These are phyloP conservation scores for Acrocephalus kingi DNA, from an alignment of 2,113 vertebrate genomes.

Conservation along the genomic window DNA sequence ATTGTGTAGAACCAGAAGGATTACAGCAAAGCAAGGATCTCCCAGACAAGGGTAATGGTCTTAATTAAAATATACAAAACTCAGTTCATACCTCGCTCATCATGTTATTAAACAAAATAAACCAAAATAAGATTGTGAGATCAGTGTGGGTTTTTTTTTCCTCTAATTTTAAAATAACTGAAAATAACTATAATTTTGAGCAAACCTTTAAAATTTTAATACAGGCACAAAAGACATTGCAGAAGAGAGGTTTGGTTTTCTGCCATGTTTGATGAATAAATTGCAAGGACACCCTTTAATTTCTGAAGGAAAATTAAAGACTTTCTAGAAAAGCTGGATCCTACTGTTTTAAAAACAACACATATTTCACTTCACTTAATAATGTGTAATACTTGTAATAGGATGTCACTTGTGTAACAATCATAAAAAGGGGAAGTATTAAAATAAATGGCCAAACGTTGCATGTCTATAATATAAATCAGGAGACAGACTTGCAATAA, in stretches of 20 bases:
- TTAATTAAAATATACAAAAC: conserved; percentile 29
- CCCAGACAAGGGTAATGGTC: background rate
- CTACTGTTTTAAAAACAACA: background rate
- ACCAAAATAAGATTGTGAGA: background rate
- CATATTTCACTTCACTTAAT: background rate
- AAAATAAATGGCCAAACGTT: background rate
- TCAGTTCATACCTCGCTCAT: background rate
- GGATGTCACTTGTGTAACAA: background rate
- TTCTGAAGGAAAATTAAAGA: background rate
- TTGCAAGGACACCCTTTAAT: background rate
- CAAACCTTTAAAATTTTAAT: background rate
- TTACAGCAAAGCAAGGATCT: background rate
- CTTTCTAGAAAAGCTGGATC: background rate
- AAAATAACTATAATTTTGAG: background rate
- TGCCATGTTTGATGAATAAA: background rate
- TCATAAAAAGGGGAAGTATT: background rate
- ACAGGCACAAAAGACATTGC: background rate
- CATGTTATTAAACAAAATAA: background rate
- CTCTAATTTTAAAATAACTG: background rate
- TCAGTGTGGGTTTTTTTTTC: background rate
- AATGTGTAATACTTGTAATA: background rate
- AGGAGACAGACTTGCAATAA: background rate
- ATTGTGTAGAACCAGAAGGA: background rate
- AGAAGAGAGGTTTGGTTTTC: background rate
- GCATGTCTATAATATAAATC: background rate